Evolutionary conservation across 2,888 invertebrate species (phyloP).

Genomic region (Helleia helle): DNA sequence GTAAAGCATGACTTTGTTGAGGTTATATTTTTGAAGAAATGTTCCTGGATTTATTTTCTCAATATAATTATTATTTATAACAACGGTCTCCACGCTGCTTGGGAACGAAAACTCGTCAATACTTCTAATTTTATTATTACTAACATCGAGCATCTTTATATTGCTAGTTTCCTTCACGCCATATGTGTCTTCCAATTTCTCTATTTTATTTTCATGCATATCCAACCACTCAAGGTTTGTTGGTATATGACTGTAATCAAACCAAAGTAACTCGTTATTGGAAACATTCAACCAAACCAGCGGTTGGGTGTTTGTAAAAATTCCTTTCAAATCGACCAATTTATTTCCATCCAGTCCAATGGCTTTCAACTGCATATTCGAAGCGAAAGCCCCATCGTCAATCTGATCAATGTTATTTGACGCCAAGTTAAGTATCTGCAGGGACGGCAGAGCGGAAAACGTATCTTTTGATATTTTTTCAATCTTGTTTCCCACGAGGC

Average conservation of each 20-base stretch:
- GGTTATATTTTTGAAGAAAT: slow-evolving; percentile 79
- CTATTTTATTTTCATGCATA: slow-evolving; percentile 85
- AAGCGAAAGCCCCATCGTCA: slow-evolving; percentile 84
- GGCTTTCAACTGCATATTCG: slow-evolving; percentile 81
- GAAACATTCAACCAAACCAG: slow-evolving; percentile 88
- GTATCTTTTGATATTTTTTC: slow-evolving; percentile 83
- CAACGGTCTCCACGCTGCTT: slow-evolving; percentile 80
- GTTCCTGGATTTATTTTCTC: slow-evolving; percentile 80
- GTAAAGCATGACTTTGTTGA: slow-evolving; percentile 84
- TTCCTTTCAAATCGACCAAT: slow-evolving; percentile 83
- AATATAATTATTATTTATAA: slow-evolving; percentile 83
- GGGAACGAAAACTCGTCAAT: slow-evolving; percentile 81
- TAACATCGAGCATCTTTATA: slow-evolving; percentile 84
- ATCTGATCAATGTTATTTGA: slow-evolving; percentile 85
- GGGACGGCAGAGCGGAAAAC: slow-evolving; percentile 79
- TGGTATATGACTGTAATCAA: slow-evolving; percentile 87
- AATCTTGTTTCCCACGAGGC: slow-evolving; percentile 86
- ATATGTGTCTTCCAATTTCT: slow-evolving; percentile 82
- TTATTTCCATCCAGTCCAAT: slow-evolving; percentile 86
- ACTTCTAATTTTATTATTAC: slow-evolving; percentile 80
- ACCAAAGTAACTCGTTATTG: slow-evolving; percentile 84
- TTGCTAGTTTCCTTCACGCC: slow-evolving; percentile 77
- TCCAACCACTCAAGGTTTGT: slow-evolving; percentile 85
- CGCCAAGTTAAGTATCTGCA: slow-evolving; percentile 86
- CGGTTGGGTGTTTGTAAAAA: slow-evolving; percentile 81